Evolutionary conservation across 2,797 vertebrate genomes (phyloP).

Genomic region (Macrochelys suwanniensis): DNA sequence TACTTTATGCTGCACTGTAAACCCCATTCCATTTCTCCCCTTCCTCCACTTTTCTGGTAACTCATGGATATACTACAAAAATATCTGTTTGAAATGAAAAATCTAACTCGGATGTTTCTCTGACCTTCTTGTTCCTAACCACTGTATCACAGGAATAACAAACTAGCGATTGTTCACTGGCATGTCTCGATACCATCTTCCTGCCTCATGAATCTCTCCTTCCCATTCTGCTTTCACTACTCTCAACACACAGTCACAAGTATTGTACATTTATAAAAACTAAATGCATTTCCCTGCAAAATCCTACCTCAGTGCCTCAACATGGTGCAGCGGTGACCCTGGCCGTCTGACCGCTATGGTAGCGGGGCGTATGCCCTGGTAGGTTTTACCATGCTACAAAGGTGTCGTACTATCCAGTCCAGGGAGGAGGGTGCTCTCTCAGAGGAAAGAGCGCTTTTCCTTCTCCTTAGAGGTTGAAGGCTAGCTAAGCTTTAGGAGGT

Average conservation of each 20-base stretch:
- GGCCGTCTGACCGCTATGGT: too few species aligned
- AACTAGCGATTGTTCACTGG: slow-evolving; percentile 22
- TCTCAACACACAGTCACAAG: slow-evolving; percentile 38
- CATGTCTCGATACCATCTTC: slow-evolving; percentile 50
- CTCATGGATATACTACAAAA: not conserved
- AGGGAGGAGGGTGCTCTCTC: too few species aligned
- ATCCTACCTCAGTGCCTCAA: too few species aligned
- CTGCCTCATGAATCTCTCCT: not conserved
- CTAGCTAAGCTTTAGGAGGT: too few species aligned
- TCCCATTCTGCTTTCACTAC: slow-evolving; percentile 40
- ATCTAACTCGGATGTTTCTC: not conserved
- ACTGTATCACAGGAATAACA: not conserved
- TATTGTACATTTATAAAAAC: not conserved
- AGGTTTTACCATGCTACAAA: too few species aligned
- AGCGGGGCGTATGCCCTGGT: too few species aligned
- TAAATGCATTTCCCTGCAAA: not conserved
- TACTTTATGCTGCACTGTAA: not conserved
- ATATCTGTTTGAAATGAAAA: not conserved
- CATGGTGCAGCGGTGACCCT: too few species aligned
- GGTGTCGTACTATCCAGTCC: too few species aligned
- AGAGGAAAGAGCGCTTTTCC: too few species aligned
- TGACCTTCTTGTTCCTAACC: slow-evolving; percentile 25
- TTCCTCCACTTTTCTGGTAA: slow-evolving; percentile 9
- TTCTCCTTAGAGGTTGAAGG: too few species aligned
- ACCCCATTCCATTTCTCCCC: not conserved